Evolutionary conservation across 2,797 vertebrate species (phyloP), one percentile per base, ranked within the genome.

Genomic region (Hemibagrus guttatus): DNA sequence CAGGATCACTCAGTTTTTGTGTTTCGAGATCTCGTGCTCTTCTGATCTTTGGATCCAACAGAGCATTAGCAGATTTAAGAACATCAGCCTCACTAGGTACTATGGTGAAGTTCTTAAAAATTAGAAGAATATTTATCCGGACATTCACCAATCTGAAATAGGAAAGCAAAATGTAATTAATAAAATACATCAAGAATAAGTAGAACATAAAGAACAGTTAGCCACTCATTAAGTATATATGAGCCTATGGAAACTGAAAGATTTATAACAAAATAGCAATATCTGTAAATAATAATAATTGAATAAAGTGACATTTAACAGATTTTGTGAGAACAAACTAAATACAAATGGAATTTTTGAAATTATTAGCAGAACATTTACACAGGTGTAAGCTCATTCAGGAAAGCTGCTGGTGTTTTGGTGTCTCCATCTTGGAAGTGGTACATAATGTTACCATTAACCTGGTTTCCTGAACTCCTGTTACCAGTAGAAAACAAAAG

Each of bases 51-150:
- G 26, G 1, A 16, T 66, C 59, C 80, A 82, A 39, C 6, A 28
- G 31, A 82, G 39, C 12, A 66, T 82, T 63, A 82, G 61, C 80
- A 35, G 81, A 63, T 3, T 28, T 54, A 21, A 83, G 63, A 83
- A 83, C 49, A 21, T 49, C 46, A 54, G 46, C 59, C 26, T 76
- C 46, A 66, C 58, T 68, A 14, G 49, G 64, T 31, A 83, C 16
- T 66, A 6, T 66, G n/a, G n/a, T n/a, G n/a, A 83, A 68, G 28
- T 83, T 87, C 46, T 68, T 87, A 87, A 87, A 87, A 16, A 87
- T 59, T 35, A 76, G 59, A 21, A 21, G 39, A 26, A 81, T 86
- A 19, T 63, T n/a, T 69, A 85, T 66, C 64, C 31, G 12, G 28
- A 31, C 64, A 31, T 66, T 66, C 13, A n/a, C 64, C n/a, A 66